Evolutionary conservation across 2,888 invertebrate species (phyloP), one percentile per base, ranked within the genome.

Genomic region (Agrochola litura): DNA sequence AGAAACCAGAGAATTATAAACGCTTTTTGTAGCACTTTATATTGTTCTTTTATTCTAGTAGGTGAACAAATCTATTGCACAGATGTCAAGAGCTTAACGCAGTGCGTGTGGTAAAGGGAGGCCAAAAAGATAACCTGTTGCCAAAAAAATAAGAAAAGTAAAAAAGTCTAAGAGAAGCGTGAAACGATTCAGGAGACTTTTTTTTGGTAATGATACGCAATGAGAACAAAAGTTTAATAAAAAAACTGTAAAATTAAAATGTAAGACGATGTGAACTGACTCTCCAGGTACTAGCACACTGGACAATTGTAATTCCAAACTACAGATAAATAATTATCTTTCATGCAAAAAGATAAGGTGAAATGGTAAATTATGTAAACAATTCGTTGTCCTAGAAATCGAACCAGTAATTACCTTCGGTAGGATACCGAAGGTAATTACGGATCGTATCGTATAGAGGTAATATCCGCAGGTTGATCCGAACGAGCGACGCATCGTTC

Each of bases 381-480:
- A 73, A 61, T 56, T 22, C 2, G 6, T n/a, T 61, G 61, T 14
- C 6, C 37, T 65, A 61, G 70, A 49, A 83, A 87, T 84, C 78
- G 77, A 86, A 88, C 76, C 65, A 49, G 41, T 14, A 30, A n/a
- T n/a, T n/a, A n/a, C n/a, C n/a, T n/a, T n/a, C n/a, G n/a, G n/a
- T n/a, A n/a, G n/a, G n/a, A n/a, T 67, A 19, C 1, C 37, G 22
- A 61, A 37, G 1, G 25, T 67, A 69, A 63, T 65, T 25, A 58
- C 82, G 5, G 37, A 12, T 65, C 61, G 41, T 60, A 66, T 73
- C 73, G 46, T 52, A 66, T 85, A 88, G 37, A 64, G 89, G 93
- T 92, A 91, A 94, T 94, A 94, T 93, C 92, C 93, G 93, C 92
- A 93, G 93, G 93, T 94, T 94, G 90, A 91, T 90, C 90, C 89